Evolutionary conservation across 2,113 vertebrate species (phyloP).

Genomic region (Xiphophorus maculatus): DNA sequence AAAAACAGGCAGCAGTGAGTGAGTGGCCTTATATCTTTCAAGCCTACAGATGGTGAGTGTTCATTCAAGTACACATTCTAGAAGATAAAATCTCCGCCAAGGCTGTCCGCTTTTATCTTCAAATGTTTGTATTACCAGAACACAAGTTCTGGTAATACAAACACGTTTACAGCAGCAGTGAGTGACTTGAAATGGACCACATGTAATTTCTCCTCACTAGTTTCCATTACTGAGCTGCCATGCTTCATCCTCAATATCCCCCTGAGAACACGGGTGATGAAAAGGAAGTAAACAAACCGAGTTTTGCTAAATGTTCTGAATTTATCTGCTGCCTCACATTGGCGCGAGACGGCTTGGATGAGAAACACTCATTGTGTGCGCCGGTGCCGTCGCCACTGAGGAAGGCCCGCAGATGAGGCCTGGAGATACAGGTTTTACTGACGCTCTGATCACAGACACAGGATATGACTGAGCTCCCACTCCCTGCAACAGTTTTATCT

Average conservation of each 20-base stretch:
- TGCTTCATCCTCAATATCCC: constrained; percentile 16
- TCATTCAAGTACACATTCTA: constrained; percentile 18
- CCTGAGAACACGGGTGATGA: constrained; percentile 34
- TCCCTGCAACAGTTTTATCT: constrained; percentile 29
- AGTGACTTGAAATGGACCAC: constrained; percentile 28
- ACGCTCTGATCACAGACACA: constrained; percentile 44
- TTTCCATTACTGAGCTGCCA: constrained; percentile 38
- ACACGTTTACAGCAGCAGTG: constrained; percentile 36
- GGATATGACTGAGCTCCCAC: constrained; percentile 10
- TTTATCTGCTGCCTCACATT: constrained; percentile 5
- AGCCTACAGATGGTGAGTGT: constrained; percentile 23
- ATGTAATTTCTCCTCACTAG: constrained; percentile 18
- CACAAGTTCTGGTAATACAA: constrained; percentile 24
- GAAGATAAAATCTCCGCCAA: constrained; percentile 24
- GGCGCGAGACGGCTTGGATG: constrained; percentile 3
- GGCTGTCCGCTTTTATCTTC: constrained; percentile 27
- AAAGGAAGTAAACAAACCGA: constrained; percentile 37
- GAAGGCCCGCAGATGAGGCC: constrained; percentile 15
- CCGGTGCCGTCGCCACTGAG: constrained; percentile 32
- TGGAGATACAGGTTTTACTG: constrained; percentile 46
- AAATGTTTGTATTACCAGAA: constrained; percentile 25
- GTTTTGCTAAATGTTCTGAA: constrained; percentile 13
- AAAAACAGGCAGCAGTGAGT: background rate
- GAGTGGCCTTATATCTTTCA: constrained; percentile 27
- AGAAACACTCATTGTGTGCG: background rate